phyloP scores from a whole-genome alignment of 2,797 vertebrate species.

The Chromis chromis region DNA sequence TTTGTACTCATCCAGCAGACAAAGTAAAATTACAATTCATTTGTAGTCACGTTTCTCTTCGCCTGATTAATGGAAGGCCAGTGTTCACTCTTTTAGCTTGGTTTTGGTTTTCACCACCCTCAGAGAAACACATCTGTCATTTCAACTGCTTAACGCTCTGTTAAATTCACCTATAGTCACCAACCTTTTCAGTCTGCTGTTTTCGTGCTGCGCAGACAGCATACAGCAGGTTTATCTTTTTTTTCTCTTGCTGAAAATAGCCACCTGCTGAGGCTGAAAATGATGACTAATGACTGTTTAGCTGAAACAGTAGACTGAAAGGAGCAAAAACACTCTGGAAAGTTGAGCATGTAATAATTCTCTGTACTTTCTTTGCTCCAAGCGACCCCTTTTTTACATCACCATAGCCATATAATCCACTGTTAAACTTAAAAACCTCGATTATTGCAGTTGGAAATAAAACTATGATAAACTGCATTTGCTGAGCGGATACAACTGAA shows the following conservation, averaged over 20 bases:
- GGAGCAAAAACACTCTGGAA: background rate
- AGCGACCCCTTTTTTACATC: background rate
- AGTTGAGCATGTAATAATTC: conserved; percentile 10
- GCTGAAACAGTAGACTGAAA: conserved; percentile 3
- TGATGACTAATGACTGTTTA: background rate
- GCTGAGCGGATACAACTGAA: background rate
- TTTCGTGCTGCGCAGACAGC: background rate
- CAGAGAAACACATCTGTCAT: background rate
- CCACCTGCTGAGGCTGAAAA: background rate
- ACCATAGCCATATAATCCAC: background rate
- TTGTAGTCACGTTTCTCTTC: background rate
- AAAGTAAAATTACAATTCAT: background rate
- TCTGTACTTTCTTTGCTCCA: background rate
- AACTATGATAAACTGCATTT: background rate
- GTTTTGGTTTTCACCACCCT: background rate
- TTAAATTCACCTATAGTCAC: background rate
- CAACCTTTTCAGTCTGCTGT: background rate
- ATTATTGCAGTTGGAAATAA: background rate
- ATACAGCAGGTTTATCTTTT: background rate
- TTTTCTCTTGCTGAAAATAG: conserved; percentile 6
- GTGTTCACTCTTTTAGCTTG: background rate
- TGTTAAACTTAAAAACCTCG: conserved; percentile 8
- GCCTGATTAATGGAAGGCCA: background rate
- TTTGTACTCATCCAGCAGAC: background rate
- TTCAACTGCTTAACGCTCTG: background rate